Percentiles rank a stretch among this genome's conserved stretches.
phyloP scores from a whole-genome alignment of 2,113 vertebrate genomes.

The Eleginops maclovinus region DNA sequence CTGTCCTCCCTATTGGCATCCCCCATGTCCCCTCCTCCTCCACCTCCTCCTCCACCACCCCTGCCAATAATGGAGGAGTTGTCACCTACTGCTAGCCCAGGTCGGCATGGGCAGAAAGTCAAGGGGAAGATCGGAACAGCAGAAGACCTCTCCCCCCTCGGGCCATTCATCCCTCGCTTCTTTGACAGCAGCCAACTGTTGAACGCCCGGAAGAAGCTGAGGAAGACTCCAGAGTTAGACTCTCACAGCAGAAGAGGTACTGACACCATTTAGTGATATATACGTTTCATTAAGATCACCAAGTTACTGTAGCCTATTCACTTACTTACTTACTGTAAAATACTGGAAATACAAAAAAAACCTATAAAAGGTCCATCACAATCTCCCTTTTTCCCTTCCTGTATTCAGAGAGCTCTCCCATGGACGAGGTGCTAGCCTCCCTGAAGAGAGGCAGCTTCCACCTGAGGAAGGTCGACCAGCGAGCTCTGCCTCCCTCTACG shows the following conservation, averaged over 20 bases:
- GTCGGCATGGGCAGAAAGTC: conserved; percentile 72
- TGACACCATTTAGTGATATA: neutral
- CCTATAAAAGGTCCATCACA: neutral
- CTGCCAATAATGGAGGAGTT: conserved; percentile 73
- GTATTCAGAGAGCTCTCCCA: conserved; percentile 92
- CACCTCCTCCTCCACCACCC: conserved; percentile 78
- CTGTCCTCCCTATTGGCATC: conserved; percentile 69
- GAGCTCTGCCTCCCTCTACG: conserved; percentile 86
- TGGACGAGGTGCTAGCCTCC: conserved; percentile 98
- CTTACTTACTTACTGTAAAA: too few species aligned
- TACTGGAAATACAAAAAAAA: too few species aligned
- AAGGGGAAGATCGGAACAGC: conserved; percentile 63
- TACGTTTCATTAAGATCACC: neutral
- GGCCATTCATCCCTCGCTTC: conserved; percentile 87
- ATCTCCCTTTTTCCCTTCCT: conserved; percentile 24
- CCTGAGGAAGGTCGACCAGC: conserved; percentile 94
- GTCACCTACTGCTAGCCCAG: conserved; percentile 67
- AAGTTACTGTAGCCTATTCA: neutral
- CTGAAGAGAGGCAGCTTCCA: conserved; percentile 98
- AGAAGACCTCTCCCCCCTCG: conserved; percentile 79
- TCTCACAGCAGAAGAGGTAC: conserved; percentile 91
- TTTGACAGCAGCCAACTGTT: conserved; percentile 96
- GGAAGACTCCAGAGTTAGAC: conserved; percentile 90
- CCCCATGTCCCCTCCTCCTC: conserved; percentile 77
- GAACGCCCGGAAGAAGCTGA: conserved; percentile 93